Conservation (phyloP, 2,113 vertebrate species). For the Colistium nudipinnis region DNA sequence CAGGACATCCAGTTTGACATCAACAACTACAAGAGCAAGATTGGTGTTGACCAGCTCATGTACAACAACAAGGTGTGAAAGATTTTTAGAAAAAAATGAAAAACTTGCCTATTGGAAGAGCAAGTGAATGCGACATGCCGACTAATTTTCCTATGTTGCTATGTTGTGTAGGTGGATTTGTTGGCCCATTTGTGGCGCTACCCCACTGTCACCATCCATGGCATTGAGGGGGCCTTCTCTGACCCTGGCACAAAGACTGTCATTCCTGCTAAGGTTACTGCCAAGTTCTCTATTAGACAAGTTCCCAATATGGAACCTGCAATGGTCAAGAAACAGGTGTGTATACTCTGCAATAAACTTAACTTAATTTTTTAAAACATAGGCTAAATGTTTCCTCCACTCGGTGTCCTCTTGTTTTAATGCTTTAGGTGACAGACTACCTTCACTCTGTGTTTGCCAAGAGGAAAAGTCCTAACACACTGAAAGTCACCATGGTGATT, state of each 20-base stretch:
- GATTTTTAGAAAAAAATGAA: too few species aligned
- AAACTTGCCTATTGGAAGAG: too few species aligned
- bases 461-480: slow-evolving; percentile 88
- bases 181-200: slow-evolving; percentile 89
- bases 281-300: slow-evolving; percentile 93
- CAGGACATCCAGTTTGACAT: slow-evolving; percentile 86
- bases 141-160: not conserved
- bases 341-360: not conserved
- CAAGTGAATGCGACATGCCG: not conserved
- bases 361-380: not conserved
- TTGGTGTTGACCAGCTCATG: slow-evolving; percentile 83
- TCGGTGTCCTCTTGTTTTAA: not conserved
- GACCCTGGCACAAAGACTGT: slow-evolving; percentile 89
- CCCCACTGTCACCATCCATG: slow-evolving; percentile 91
- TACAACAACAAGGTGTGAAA: slow-evolving; percentile 87
- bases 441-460: slow-evolving; percentile 85
- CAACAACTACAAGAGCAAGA: slow-evolving; percentile 81
- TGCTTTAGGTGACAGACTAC: slow-evolving; percentile 82
- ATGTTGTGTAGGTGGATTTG: slow-evolving; percentile 90
- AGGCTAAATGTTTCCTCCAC: not conserved
- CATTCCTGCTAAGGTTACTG: slow-evolving; percentile 89
- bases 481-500: slow-evolving; percentile 85
- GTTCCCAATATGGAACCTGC: slow-evolving; percentile 89
- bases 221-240: slow-evolving; percentile 91
- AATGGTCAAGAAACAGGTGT: slow-evolving; percentile 87